Percentiles rank a stretch among this genome's conserved stretches.
These are phyloP conservation scores for Megalops atlanticus DNA, from an alignment of 2,113 vertebrate genomes.

Conservation along the genomic window DNA sequence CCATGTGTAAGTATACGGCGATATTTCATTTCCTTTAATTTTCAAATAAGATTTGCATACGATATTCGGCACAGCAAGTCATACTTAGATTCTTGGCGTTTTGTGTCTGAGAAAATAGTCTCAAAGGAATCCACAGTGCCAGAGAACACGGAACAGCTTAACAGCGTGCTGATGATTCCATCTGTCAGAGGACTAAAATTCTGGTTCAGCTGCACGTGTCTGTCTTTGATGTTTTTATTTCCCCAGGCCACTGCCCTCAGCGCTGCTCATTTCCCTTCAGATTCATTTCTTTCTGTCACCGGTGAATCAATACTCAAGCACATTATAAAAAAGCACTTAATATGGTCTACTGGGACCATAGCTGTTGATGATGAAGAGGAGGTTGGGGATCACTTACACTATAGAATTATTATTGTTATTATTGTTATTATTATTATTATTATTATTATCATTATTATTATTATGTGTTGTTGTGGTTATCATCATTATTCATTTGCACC, in stretches of 20 bases:
- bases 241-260: neutral
- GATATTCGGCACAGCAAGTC: neutral
- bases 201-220: neutral
- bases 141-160: neutral
- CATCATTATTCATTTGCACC: too few relatives aligned
- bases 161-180: constrained; percentile 1
- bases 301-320: too few relatives aligned
- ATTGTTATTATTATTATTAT: neutral
- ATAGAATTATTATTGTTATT: neutral
- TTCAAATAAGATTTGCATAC: neutral
- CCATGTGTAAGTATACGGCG: neutral
- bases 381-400: too few relatives aligned
- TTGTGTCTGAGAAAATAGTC: too few relatives aligned
- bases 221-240: neutral
- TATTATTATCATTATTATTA: neutral
- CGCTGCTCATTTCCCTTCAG: neutral
- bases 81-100: neutral
- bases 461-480: too few relatives aligned
- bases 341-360: too few relatives aligned
- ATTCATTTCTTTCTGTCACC: too few relatives aligned
- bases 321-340: too few relatives aligned
- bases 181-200: constrained; percentile 1
- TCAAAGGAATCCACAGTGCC: neutral
- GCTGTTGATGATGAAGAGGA: too few relatives aligned
- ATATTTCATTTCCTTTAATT: neutral